Conservation (phyloP, 1,140 invertebrate genomes). For the Brachionus paranguensis region DNA sequence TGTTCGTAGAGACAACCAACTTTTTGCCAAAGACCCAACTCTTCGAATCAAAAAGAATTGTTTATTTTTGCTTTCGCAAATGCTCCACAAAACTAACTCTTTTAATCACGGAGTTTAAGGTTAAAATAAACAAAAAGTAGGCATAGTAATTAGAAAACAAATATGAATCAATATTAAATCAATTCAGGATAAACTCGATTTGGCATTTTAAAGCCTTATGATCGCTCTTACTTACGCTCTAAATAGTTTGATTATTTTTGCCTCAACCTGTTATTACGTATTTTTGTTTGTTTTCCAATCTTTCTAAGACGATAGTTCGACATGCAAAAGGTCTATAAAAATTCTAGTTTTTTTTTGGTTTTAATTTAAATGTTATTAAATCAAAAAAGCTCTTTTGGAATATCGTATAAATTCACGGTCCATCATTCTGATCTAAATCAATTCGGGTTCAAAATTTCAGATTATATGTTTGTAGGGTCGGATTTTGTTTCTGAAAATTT, state of each 20-base stretch:
- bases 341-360: neutral
- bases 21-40: neutral
- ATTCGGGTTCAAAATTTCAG: neutral
- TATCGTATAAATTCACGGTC: neutral
- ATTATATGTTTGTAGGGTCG: neutral
- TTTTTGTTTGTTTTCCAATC: neutral
- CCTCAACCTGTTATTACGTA: neutral
- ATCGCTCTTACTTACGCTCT: constrained; percentile 2
- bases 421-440: neutral
- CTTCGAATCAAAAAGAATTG: neutral
- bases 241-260: constrained; percentile 7
- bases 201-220: constrained; percentile 9
- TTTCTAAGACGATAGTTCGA: neutral
- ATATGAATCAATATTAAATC: constrained; percentile 9
- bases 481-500: neutral
- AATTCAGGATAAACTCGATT: constrained; percentile 22
- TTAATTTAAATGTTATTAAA: constrained; percentile 22
- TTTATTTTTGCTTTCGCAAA: neutral
- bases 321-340: constrained; percentile 27
- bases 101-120: neutral
- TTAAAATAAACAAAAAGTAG: neutral
- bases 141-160: neutral
- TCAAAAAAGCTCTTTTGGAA: neutral
- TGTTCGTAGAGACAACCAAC: neutral
- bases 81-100: neutral